Percentiles rank a stretch among this genome's conserved stretches.
These are phyloP conservation scores for Ochropacha duplaris DNA, from an alignment of 2,888 invertebrate species.

Conservation along the genomic window DNA sequence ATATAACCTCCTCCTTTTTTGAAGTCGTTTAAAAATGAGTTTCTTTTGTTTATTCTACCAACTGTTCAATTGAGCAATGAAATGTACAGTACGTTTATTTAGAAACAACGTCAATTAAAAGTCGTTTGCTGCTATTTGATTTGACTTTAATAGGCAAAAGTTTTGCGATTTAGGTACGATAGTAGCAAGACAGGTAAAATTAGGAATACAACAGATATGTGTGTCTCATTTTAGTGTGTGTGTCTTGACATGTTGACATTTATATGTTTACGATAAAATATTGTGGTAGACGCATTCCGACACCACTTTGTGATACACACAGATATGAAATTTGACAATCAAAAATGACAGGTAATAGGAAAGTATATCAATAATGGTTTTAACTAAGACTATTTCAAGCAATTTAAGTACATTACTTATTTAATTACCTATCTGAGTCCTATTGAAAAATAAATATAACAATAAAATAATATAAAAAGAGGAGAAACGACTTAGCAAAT, in stretches of 20 bases:
- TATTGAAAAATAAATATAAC: too few species aligned
- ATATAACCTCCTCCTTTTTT: too few species aligned
- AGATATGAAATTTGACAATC: background rate
- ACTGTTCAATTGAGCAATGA: background rate
- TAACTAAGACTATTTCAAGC: constrained; percentile 7
- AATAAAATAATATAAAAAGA: background rate
- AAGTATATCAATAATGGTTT: background rate
- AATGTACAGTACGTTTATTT: background rate
- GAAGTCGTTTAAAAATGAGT: too few species aligned
- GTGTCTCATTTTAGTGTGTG: constrained; percentile 5
- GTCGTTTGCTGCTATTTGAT: constrained; percentile 12
- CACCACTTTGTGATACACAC: constrained; percentile 11
- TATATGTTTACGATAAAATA: constrained; percentile 41
- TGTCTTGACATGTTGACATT: constrained; percentile 21
- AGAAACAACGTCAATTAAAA: constrained; percentile 2
- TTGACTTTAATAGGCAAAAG: constrained; percentile 17
- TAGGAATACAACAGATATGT: constrained; percentile 11
- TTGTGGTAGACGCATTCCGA: constrained; percentile 7
- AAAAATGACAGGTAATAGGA: background rate
- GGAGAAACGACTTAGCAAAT: constrained; percentile 8
- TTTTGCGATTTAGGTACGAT: constrained; percentile 9
- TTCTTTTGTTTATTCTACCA: too few species aligned
- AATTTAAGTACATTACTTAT: too few species aligned
- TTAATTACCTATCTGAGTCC: too few species aligned
- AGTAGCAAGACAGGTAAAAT: constrained; percentile 11